Percentiles rank a stretch among this genome's conserved stretches.
phyloP scores from a whole-genome alignment of 1,140 invertebrate genomes.

The Triops longicaudatus region DNA sequence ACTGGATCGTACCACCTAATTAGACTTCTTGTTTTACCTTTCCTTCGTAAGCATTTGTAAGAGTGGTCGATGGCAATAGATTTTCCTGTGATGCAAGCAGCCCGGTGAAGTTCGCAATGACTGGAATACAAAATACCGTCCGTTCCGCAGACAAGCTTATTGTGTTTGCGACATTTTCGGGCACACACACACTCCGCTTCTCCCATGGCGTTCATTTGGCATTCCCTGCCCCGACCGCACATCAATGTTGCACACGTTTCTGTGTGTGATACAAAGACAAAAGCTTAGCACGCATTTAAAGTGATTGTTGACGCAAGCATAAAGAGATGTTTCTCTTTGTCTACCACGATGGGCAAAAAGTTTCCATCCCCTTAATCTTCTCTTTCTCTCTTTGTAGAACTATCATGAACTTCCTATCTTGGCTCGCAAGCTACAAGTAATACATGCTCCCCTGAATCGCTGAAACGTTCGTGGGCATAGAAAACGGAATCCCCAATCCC shows the following conservation, averaged over 20 bases:
- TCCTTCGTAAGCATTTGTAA: conserved; percentile 29
- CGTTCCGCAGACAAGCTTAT: conserved; percentile 58
- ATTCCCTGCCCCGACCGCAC: conserved; percentile 59
- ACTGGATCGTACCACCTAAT: not conserved
- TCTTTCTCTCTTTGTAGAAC: no score
- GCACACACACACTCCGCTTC: conserved; percentile 55
- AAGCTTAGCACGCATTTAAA: not conserved
- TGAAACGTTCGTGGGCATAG: not conserved
- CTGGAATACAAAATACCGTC: conserved; percentile 63
- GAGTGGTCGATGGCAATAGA: conserved; percentile 46
- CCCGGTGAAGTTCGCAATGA: conserved; percentile 64
- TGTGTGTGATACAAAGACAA: conserved; percentile 24
- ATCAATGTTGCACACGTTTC: conserved; percentile 56
- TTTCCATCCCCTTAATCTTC: no score
- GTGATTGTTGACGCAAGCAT: not conserved
- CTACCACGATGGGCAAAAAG: no score
- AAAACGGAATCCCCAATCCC: not conserved
- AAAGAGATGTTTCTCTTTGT: no score
- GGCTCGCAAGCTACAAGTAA: not conserved
- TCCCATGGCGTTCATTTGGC: conserved; percentile 43
- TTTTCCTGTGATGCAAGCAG: conserved; percentile 52
- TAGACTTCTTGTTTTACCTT: conserved; percentile 22
- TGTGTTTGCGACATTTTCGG: conserved; percentile 47
- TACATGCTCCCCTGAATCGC: not conserved
- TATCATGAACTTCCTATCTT: not conserved